Evolutionary conservation across 1,140 invertebrate species (phyloP).

Genomic region (Formica exsecta): DNA sequence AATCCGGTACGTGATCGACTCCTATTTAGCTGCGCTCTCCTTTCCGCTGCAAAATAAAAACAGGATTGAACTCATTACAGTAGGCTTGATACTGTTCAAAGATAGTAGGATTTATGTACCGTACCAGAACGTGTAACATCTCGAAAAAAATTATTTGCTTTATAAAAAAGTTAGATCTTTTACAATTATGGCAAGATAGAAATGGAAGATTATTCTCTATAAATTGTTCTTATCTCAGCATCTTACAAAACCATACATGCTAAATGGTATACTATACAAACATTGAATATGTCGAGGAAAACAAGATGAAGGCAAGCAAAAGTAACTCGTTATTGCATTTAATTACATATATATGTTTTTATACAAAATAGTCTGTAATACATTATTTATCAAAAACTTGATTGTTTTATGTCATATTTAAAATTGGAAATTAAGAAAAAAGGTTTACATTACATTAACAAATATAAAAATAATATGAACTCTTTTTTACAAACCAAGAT

Average conservation of each 20-base stretch:
- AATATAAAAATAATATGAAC: slow-evolving; percentile 29
- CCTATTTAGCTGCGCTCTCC: slow-evolving; percentile 94
- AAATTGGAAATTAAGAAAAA: slow-evolving; percentile 3
- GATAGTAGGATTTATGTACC: background rate
- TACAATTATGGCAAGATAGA: slow-evolving; percentile 17
- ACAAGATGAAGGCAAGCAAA: slow-evolving; percentile 12
- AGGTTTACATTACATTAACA: background rate
- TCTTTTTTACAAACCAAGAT: background rate
- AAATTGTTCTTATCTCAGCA: background rate
- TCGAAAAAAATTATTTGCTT: background rate
- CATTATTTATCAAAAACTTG: slow-evolving; percentile 31
- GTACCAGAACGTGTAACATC: background rate
- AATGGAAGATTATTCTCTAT: background rate
- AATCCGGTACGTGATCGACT: slow-evolving; percentile 93
- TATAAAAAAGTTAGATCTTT: background rate
- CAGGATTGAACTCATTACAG: slow-evolving; percentile 40
- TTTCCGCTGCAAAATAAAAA: slow-evolving; percentile 90
- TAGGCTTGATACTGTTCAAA: background rate
- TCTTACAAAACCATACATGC: background rate
- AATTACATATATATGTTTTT: slow-evolving; percentile 24
- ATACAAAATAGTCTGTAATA: slow-evolving; percentile 47
- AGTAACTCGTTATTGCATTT: slow-evolving; percentile 37
- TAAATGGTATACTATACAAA: slow-evolving; percentile 33
- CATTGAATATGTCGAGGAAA: slow-evolving; percentile 40
- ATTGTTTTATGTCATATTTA: slow-evolving; percentile 18